Conservation (phyloP, 2,113 vertebrate genomes). For the Lycaon pictus region DNA sequence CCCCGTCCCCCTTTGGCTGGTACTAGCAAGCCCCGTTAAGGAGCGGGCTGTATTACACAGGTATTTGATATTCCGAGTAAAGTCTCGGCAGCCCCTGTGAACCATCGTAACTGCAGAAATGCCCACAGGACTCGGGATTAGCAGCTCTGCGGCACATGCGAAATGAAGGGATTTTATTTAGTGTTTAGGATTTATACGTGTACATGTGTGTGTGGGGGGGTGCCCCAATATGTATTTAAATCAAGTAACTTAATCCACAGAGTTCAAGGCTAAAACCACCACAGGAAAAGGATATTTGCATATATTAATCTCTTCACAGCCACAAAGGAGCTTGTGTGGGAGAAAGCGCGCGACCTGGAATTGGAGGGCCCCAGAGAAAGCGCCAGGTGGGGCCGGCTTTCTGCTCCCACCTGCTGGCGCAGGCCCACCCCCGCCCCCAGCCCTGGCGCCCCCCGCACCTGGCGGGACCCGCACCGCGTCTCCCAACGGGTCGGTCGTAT, state of each 20-base stretch:
- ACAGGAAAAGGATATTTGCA: conserved; percentile 76
- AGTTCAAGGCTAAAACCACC: conserved; percentile 80
- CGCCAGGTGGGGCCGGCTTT: background rate
- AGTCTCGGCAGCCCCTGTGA: conserved; percentile 78
- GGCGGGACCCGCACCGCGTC: background rate
- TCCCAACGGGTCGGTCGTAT: background rate
- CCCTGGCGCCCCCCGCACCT: background rate
- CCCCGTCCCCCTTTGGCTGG: conserved; percentile 77
- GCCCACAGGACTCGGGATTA: conserved; percentile 83
- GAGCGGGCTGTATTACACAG: conserved; percentile 78
- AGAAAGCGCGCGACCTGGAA: background rate
- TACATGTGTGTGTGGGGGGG: background rate
- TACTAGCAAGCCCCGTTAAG: conserved; percentile 80
- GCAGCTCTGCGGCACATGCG: conserved; percentile 71
- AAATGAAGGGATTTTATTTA: conserved; percentile 79
- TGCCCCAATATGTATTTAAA: conserved; percentile 80
- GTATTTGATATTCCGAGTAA: conserved; percentile 81
- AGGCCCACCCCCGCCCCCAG: background rate
- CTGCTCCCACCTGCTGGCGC: background rate
- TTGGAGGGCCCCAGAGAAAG: background rate
- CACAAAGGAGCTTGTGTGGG: background rate
- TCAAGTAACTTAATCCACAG: conserved; percentile 81
- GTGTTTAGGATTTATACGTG: conserved; percentile 74
- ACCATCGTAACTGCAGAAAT: conserved; percentile 76
- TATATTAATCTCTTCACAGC: conserved; percentile 64